A percentile compares a stretch with the other conserved stretches of the same genome.
Evolutionary conservation across 2,888 invertebrate species (phyloP).

Genomic region (Thalpophila matura): DNA sequence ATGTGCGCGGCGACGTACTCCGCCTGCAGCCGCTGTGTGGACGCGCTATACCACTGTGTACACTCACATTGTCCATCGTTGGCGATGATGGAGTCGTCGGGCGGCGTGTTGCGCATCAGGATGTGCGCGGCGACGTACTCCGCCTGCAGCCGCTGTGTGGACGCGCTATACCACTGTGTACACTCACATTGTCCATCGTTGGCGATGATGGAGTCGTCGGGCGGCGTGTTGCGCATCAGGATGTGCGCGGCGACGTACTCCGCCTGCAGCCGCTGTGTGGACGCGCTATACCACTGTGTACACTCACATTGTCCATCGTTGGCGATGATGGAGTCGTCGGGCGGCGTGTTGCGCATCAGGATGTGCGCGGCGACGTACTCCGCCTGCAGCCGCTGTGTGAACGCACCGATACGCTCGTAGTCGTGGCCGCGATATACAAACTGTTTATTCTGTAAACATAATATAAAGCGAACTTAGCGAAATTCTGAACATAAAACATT

Average conservation of each 20-base stretch:
- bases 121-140: too few relatives aligned
- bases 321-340: constrained; percentile 96
- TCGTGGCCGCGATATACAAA: constrained; percentile 98
- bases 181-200: constrained; percentile 96
- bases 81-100: too few relatives aligned
- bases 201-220: constrained; percentile 96
- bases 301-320: constrained; percentile 96
- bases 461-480: neutral
- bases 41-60: too few relatives aligned
- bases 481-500: too few relatives aligned
- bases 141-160: too few relatives aligned
- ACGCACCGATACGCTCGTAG: constrained; percentile 98
- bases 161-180: neutral
- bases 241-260: constrained; percentile 99
- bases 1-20: too few relatives aligned
- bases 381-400: constrained; percentile 97
- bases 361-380: constrained; percentile 99
- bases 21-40: too few relatives aligned
- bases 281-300: neutral
- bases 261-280: constrained; percentile 92
- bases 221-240: constrained; percentile 97
- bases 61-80: too few relatives aligned
- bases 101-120: too few relatives aligned
- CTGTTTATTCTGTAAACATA: constrained; percentile 94
- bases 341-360: constrained; percentile 97